These are phyloP conservation scores for Eleginops maclovinus DNA, from an alignment of 2,113 vertebrate species.

Conservation along the genomic window DNA sequence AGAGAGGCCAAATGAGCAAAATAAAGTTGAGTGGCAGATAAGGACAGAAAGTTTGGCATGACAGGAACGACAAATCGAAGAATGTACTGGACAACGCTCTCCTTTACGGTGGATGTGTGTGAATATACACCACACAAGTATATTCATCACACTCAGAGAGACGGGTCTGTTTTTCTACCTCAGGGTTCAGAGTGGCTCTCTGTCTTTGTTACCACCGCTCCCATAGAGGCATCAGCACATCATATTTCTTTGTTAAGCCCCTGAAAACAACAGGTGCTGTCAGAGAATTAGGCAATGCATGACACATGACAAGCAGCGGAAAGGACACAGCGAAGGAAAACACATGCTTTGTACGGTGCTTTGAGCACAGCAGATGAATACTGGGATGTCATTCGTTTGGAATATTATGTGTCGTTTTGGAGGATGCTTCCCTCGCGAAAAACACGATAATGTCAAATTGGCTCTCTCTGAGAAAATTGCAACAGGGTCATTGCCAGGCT, in stretches of 20 bases:
- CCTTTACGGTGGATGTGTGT: constrained; percentile 6
- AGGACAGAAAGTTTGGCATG: background rate
- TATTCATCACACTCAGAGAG: constrained; percentile 58
- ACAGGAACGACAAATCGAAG: background rate
- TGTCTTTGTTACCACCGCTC: constrained; percentile 50
- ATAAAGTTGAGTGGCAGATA: constrained; percentile 50
- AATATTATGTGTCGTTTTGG: constrained; percentile 32
- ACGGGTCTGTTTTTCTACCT: constrained; percentile 45
- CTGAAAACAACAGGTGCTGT: constrained; percentile 52
- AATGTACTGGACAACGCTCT: constrained; percentile 24
- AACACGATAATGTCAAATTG: constrained; percentile 42
- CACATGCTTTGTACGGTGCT: background rate
- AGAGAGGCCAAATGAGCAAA: constrained; percentile 35
- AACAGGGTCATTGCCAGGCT: constrained; percentile 12
- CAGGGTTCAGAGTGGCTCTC: constrained; percentile 40
- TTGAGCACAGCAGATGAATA: background rate
- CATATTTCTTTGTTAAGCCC: constrained; percentile 56
- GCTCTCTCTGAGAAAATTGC: constrained; percentile 34
- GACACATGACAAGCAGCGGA: constrained; percentile 21
- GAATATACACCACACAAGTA: constrained; percentile 11
- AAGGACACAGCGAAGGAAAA: background rate
- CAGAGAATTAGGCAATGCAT: constrained; percentile 44
- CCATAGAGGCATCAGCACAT: constrained; percentile 16
- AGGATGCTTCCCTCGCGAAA: constrained; percentile 34
- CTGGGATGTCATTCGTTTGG: constrained; percentile 19